Base-by-base conservation (phyloP, 2,797 vertebrate species). In the Anabacerthia variegaticeps region DNA sequence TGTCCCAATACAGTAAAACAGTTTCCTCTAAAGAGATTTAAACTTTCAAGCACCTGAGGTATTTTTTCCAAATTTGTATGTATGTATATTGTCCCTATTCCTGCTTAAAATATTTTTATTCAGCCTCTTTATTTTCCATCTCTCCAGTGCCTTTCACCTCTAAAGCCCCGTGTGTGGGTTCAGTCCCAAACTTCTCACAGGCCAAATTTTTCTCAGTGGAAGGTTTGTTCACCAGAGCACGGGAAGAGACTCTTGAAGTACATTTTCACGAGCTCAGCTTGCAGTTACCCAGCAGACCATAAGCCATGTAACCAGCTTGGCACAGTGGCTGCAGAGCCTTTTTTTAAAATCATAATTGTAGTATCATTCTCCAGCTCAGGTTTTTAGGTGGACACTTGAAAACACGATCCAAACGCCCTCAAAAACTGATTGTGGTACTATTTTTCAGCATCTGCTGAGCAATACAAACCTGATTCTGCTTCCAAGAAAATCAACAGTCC, bases 401-500 rank as follows among this genome's bases (percentile, higher is more conserved):
- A 94, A 84, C 1, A 0, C 2, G 2, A 65, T 21, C 27, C 30
- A 67, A 83, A 72, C 9, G 7, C 43, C 92, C 82, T 44, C 19
- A 23, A 69, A 49, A 85, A 22, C 22, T 14, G 0, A 3, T 0
- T 5, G 81, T 79, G 73, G 55, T 11, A 30, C 15, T 2, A 1
- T 14, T 95, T 95, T 91, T 95, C 59, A 80, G 83, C 43, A 14
- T 84, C 79, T 84, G 39, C 74, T 89, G 91, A 92, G 68, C 48
- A 91, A 87, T 39, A 37, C 30, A 69, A 62, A 85, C 52, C 43
- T 77, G 26, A 46, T 39, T 67, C 81, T 78, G 56, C 46, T 94
- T 91, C 48, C 28, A 24, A 83, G 54, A 72, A 93, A 77, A 82
- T 72, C 88, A 94, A 68, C 66, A 75, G 66, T 34, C 43, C 30